Evolutionary conservation across 2,797 vertebrate genomes (phyloP).

Genomic region (Acanthis flammea): DNA sequence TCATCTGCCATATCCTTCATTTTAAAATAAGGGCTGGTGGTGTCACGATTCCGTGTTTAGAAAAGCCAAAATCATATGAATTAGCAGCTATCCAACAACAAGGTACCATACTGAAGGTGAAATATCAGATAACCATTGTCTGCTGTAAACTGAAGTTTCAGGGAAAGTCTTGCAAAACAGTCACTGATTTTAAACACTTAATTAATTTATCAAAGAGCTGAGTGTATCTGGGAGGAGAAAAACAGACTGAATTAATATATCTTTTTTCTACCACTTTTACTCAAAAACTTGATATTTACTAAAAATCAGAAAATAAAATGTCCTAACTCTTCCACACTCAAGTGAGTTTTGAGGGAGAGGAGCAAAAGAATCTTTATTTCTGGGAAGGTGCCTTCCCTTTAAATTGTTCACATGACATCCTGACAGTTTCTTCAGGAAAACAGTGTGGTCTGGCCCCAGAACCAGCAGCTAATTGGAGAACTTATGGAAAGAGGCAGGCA

Average conservation of each 20-base stretch:
- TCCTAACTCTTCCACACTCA: not conserved
- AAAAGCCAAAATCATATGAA: not conserved
- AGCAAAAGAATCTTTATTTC: not conserved
- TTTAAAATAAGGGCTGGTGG: not conserved
- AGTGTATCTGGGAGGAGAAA: not conserved
- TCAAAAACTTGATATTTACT: not conserved
- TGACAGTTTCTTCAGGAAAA: not conserved
- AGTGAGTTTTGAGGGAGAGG: not conserved
- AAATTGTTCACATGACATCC: not conserved
- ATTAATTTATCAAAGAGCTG: not conserved
- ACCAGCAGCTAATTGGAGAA: not conserved
- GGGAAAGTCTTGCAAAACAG: not conserved
- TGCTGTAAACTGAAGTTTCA: not conserved
- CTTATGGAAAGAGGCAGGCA: not conserved
- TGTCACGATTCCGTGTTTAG: not conserved
- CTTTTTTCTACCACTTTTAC: not conserved
- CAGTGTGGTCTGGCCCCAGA: not conserved
- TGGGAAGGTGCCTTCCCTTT: not conserved
- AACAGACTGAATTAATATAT: not conserved
- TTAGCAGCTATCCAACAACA: not conserved
- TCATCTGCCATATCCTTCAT: not conserved
- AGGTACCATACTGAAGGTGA: not conserved
- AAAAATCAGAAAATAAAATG: not conserved
- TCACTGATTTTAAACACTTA: not conserved
- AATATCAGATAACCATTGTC: not conserved